Evolutionary conservation across 2,113 vertebrate species (phyloP), one percentile per base, ranked within the genome.

Genomic region (Psittacus erithacus): DNA sequence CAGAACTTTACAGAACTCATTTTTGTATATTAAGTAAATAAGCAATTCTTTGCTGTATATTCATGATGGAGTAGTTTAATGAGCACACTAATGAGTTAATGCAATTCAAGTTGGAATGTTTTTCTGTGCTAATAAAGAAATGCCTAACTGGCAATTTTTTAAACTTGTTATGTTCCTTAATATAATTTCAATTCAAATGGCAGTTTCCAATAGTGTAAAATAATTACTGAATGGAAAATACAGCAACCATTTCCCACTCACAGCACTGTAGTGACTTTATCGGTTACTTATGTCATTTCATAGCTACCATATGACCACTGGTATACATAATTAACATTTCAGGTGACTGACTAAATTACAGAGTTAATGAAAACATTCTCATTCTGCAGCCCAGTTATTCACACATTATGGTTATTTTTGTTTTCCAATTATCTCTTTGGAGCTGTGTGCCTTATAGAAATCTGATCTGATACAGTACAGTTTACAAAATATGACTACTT

Each of bases 121-220:
- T 88, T 88, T 69, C 67, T 63, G 16, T 63, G 57, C n/a, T 88
- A 82, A 80, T 50, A 93, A 79, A 81, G 31, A 87, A 77, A 82
- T 77, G 11, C 12, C 55, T 83, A 67, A 70, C 46, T 86, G 49
- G 23, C 16, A 86, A 44, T 68, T 70, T 90, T 97, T 75, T 71
- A 82, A 50, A 39, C 29, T 60, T 82, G 43, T 39, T 80, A 64
- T 44, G 15, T 67, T 92, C 33, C 43, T 73, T 95, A 91, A 86
- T 64, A 95, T 43, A 71, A 55, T 84, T 92, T 93, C 25, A 82
- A 38, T 82, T 85, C 87, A 71, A 90, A 73, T 87, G 17, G 60
- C 29, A 65, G 29, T 90, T 93, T 89, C 62, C 33, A 87, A 62
- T 71, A 79, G 55, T 47, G 24, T 79, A 55, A 57, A 59, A 59